Evolutionary conservation across 2,113 vertebrate species (phyloP).

Genomic region (Rhea americana): DNA sequence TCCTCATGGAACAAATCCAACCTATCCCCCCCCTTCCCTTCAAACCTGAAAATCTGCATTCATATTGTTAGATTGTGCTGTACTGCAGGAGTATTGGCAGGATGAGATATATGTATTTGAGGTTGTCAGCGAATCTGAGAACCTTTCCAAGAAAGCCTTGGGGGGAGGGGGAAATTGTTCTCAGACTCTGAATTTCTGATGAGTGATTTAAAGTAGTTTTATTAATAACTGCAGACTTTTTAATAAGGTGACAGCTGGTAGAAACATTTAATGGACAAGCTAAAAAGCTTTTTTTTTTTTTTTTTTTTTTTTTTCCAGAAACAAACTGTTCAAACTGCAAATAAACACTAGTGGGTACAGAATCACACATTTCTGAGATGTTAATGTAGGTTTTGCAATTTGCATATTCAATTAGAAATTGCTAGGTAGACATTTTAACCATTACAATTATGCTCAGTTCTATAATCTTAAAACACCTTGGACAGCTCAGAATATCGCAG

Average conservation of each 20-base stretch:
- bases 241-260: conserved; percentile 63
- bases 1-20: background rate
- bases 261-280: conserved; percentile 57
- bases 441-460: background rate
- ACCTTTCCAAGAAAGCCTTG: conserved; percentile 17
- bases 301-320: conserved; percentile 29
- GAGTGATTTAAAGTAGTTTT: conserved; percentile 40
- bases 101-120: background rate
- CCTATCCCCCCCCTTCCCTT: background rate
- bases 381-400: conserved; percentile 48
- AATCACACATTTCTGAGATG: conserved; percentile 51
- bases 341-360: conserved; percentile 61
- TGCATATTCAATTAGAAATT: conserved; percentile 53
- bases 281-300: background rate
- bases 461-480: background rate
- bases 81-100: conserved; percentile 11
- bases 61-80: background rate
- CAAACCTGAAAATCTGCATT: conserved; percentile 11
- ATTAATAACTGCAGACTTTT: conserved; percentile 66
- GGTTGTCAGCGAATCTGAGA: conserved; percentile 17
- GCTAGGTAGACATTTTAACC: conserved; percentile 25
- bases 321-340: conserved; percentile 62
- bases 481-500: background rate
- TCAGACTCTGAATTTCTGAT: conserved; percentile 15
- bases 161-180: background rate